Evolutionary conservation across 2,113 vertebrate species (phyloP), one percentile per base, ranked within the genome.

Genomic region (Aleadryas rufinucha): DNA sequence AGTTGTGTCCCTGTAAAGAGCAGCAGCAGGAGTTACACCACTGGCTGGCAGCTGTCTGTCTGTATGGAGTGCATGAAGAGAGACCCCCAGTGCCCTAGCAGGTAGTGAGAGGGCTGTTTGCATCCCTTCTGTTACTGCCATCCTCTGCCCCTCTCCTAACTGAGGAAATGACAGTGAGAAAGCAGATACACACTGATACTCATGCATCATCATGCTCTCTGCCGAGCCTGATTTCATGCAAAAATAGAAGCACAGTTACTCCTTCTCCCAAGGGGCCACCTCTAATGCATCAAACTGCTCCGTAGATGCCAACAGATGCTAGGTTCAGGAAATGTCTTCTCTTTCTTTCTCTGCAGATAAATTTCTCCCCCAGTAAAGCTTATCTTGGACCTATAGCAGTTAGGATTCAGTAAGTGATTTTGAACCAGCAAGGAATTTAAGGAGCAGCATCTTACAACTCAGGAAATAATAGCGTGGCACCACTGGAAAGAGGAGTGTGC

Each of bases 191-290:
- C 44, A 7, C 60, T 35, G 70, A 79, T 88, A 84, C 28, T 82
- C 68, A 37, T 71, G 77, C 89, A 92, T 64, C 79, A 92, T 84
- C 88, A 45, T 87, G 78, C 83, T 65, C 94, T 92, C 88, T 93
- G 86, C 83, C 0, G 7, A 92, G 95, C 60, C 80, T 75, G 69
- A 93, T 89, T 90, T 78, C 26, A 75, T 69, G 90, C 88, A 89
- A 96, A 97, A 97, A 97, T 96, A 95, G 95, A 93, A 96, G 44
- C 86, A 72, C 53, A 1, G 54, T 54, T 86, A 93, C 24, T 90
- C 53, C 49, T 85, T 74, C 92, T 96, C 94, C 86, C 92, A 75
- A 18, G 76, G 47, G 83, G 60, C 80, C 41, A 69, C 42, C 18
- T 91, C 68, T 63, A 80, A 90, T 77, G 61, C 53, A 93, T 77